phyloP scores from a whole-genome alignment of 1,140 invertebrate species.

The Pseudomyrmex concolor region DNA sequence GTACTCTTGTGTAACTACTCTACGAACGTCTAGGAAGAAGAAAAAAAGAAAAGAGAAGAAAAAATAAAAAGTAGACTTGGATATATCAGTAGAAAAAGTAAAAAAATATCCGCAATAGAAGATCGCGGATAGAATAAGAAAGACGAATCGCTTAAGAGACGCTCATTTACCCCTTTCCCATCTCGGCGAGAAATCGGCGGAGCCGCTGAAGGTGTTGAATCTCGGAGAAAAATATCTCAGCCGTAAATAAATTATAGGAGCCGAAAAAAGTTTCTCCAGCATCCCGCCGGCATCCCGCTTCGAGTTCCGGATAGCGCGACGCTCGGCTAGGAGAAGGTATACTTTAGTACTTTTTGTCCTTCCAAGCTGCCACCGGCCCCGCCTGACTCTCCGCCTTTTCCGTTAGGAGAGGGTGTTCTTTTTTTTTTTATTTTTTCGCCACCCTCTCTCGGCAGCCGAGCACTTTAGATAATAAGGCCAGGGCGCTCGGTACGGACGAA shows the following conservation, averaged over 20 bases:
- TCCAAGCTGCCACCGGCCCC: conserved; percentile 49
- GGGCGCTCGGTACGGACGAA: conserved; percentile 79
- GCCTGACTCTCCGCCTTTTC: conserved; percentile 60
- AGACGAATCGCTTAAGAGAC: conserved; percentile 8
- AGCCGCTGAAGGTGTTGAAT: conserved; percentile 24
- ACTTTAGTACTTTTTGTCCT: conserved; percentile 75
- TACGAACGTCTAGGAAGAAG: too few relatives aligned
- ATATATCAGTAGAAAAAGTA: not conserved
- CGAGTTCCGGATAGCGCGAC: conserved; percentile 53
- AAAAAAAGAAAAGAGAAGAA: not conserved
- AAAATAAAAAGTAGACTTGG: conserved; percentile 16
- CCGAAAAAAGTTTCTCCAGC: conserved; percentile 67
- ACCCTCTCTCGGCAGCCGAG: conserved; percentile 75
- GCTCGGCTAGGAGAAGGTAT: conserved; percentile 62
- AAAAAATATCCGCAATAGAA: not conserved
- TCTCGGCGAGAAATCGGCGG: conserved; percentile 16
- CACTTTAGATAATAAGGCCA: conserved; percentile 86
- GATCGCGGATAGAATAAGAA: conserved; percentile 17
- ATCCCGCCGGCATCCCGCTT: conserved; percentile 40
- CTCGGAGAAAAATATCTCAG: conserved; percentile 70
- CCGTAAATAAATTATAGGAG: conserved; percentile 73
- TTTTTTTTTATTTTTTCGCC: conserved; percentile 49
- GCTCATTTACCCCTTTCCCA: conserved; percentile 6
- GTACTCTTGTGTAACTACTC: too few relatives aligned
- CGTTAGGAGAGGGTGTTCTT: conserved; percentile 64